phyloP scores from a whole-genome alignment of 2,888 invertebrate species.

The Harmothoe impar region DNA sequence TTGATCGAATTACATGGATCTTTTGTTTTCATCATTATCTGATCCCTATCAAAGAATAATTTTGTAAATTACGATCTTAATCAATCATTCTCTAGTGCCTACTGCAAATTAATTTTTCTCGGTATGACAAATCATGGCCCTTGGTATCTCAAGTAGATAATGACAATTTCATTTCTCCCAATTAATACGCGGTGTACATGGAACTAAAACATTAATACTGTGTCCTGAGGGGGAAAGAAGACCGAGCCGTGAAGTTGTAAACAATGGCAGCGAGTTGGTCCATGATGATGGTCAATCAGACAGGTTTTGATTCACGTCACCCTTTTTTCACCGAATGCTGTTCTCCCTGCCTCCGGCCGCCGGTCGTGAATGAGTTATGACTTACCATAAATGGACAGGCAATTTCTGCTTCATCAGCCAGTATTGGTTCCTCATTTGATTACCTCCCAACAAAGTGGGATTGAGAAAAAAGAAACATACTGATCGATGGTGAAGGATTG shows the following conservation, averaged over 20 bases:
- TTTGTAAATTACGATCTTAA: too few species aligned
- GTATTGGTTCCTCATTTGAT: background rate
- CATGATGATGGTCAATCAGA: background rate
- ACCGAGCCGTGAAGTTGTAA: background rate
- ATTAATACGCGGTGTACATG: too few species aligned
- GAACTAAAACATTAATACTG: too few species aligned
- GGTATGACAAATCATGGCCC: too few species aligned
- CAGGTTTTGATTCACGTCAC: background rate
- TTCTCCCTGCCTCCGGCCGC: background rate
- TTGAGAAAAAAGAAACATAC: background rate
- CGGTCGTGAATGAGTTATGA: conserved; percentile 30
- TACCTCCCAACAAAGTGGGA: background rate
- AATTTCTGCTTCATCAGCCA: background rate
- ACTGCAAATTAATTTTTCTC: too few species aligned
- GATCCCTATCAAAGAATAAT: too few species aligned
- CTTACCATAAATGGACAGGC: background rate
- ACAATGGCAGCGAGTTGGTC: background rate
- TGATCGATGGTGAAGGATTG: background rate
- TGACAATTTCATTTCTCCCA: too few species aligned
- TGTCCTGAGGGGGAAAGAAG: too few species aligned
- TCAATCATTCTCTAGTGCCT: too few species aligned
- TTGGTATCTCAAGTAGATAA: too few species aligned
- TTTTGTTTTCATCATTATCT: too few species aligned
- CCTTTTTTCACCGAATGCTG: background rate
- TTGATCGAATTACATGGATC: too few species aligned